Evolutionary conservation across 1,140 invertebrate genomes (phyloP).

Genomic region (Venturia canescens): DNA sequence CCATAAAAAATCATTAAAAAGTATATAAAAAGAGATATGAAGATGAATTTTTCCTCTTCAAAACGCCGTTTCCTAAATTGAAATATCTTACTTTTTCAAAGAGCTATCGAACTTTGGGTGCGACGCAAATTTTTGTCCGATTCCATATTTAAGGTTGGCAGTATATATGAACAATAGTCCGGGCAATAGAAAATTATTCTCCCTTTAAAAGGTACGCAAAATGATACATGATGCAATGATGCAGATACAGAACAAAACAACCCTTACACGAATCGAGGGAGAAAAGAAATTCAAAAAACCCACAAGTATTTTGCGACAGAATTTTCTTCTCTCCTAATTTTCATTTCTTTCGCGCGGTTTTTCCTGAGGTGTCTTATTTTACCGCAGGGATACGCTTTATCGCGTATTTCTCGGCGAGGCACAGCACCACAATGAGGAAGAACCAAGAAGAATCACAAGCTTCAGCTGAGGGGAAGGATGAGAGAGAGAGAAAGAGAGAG

Average conservation of each 20-base stretch:
- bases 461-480: constrained; percentile 28
- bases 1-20: no score
- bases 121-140: no score
- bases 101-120: no score
- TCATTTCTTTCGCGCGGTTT: constrained; percentile 7
- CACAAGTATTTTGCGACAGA: not conserved
- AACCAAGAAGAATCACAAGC: constrained; percentile 35
- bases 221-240: not conserved
- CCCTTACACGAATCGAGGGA: not conserved
- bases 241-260: not conserved
- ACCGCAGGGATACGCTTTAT: constrained; percentile 20
- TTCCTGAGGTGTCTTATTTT: not conserved
- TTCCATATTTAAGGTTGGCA: no score
- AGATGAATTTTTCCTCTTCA: no score
- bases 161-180: no score
- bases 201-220: no score
- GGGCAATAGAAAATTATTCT: not conserved
- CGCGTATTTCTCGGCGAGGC: constrained; percentile 19
- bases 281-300: not conserved
- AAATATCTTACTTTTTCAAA: no score
- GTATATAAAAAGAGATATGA: no score
- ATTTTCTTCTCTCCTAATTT: constrained; percentile 23
- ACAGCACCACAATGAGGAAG: constrained; percentile 23
- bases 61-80: no score
- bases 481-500: constrained; percentile 58